Percentiles rank a stretch among this genome's conserved stretches.
phyloP scores from a whole-genome alignment of 2,888 invertebrate species.

The Perithous albicinctus region DNA sequence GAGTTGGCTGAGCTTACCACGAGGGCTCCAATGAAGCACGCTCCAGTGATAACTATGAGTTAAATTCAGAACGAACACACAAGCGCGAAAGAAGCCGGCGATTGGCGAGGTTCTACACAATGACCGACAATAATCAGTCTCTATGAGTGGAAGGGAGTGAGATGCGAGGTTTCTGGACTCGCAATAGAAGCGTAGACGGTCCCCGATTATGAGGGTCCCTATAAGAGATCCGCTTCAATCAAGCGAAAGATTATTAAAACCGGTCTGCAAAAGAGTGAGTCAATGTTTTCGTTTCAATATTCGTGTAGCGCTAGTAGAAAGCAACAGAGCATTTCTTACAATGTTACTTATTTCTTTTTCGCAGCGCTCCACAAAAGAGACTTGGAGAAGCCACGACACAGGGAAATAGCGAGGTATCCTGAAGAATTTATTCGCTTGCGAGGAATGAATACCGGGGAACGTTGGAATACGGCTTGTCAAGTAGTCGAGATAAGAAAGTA shows the following conservation, averaged over 20 bases:
- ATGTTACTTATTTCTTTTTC: too few relatives aligned
- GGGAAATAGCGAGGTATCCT: background rate
- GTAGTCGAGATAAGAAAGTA: constrained; percentile 49
- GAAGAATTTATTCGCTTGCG: constrained; percentile 10
- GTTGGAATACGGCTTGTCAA: constrained; percentile 41
- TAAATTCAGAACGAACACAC: constrained; percentile 34
- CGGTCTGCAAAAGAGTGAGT: constrained; percentile 33
- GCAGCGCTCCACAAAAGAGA: background rate
- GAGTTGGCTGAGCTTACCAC: constrained; percentile 18
- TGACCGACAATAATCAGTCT: constrained; percentile 57
- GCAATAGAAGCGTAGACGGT: constrained; percentile 28
- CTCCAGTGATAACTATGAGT: constrained; percentile 19
- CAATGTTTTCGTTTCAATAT: constrained; percentile 13
- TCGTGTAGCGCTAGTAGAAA: background rate
- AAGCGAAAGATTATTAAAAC: constrained; percentile 36
- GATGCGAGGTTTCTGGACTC: constrained; percentile 11
- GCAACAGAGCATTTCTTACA: background rate
- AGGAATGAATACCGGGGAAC: constrained; percentile 34
- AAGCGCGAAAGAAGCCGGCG: constrained; percentile 42
- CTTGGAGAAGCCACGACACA: background rate
- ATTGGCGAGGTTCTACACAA: constrained; percentile 65
- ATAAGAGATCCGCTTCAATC: constrained; percentile 37
- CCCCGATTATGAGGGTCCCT: constrained; percentile 35
- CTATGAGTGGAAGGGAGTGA: constrained; percentile 17
- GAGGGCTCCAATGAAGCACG: constrained; percentile 20